These are phyloP conservation scores for Lagenorhynchus albirostris DNA, from an alignment of 2,113 vertebrate genomes.

Conservation along the genomic window DNA sequence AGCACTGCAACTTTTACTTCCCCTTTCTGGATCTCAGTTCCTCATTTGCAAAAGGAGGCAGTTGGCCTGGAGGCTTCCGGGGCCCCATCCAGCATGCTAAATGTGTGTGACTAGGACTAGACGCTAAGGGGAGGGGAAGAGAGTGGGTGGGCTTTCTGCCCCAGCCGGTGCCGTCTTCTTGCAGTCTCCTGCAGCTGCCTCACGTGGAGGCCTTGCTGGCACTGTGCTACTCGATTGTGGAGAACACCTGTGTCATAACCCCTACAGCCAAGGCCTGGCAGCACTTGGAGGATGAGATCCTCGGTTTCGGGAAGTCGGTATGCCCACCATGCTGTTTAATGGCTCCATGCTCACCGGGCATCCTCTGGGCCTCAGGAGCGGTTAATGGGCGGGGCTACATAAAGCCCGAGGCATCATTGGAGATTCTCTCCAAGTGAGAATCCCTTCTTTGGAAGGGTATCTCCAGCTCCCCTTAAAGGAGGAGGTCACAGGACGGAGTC, in stretches of 20 bases:
- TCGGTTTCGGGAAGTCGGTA: slow-evolving; percentile 78
- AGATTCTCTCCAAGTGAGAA: neutral
- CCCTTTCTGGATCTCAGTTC: slow-evolving; percentile 7
- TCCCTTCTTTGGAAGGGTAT: neutral
- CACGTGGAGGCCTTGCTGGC: slow-evolving; percentile 63
- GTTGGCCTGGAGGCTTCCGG: neutral
- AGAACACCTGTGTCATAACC: slow-evolving; percentile 73
- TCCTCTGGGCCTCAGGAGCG: neutral
- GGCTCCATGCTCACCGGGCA: neutral
- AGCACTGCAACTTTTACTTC: slow-evolving; percentile 16
- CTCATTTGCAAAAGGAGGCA: slow-evolving; percentile 16
- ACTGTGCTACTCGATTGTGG: slow-evolving; percentile 78
- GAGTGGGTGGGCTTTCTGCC: neutral
- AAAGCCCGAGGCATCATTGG: neutral
- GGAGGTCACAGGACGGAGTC: neutral
- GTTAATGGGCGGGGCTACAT: neutral
- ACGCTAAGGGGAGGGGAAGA: neutral
- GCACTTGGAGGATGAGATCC: slow-evolving; percentile 71
- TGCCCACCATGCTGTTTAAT: neutral
- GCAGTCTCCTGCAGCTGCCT: slow-evolving; percentile 78
- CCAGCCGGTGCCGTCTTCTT: slow-evolving; percentile 21
- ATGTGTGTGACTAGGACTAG: neutral
- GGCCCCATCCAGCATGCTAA: neutral
- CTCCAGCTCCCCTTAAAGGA: neutral
- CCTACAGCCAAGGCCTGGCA: slow-evolving; percentile 78